Conservation (phyloP, 2,888 invertebrate species). For the Scaptomyza tumidula region DNA sequence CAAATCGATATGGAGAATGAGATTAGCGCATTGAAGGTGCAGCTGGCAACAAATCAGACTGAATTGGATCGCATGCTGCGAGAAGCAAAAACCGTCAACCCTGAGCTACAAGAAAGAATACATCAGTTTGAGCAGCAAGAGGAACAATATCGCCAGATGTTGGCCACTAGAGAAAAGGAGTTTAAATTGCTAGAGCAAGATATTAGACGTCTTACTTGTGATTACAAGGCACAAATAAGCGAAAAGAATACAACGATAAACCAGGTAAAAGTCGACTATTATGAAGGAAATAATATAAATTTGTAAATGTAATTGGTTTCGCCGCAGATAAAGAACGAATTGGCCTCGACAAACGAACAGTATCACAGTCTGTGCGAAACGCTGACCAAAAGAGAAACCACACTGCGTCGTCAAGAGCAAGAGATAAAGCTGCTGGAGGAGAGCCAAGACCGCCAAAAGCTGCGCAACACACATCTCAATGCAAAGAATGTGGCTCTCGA, state of each 20-base stretch:
- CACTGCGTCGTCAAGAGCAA: constrained; percentile 75
- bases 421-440: constrained; percentile 81
- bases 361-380: constrained; percentile 74
- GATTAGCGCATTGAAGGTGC: neutral
- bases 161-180: constrained; percentile 70
- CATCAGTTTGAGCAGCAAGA: constrained; percentile 72
- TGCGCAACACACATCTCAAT: constrained; percentile 77
- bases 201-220: constrained; percentile 64
- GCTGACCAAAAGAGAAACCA: constrained; percentile 74
- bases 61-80: constrained; percentile 23
- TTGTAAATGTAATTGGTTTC: neutral
- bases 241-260: constrained; percentile 65
- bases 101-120: constrained; percentile 57
- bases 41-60: constrained; percentile 9
- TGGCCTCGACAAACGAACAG: constrained; percentile 75
- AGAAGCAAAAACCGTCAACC: constrained; percentile 59
- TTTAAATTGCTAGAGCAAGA: constrained; percentile 76
- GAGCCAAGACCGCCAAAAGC: constrained; percentile 69
- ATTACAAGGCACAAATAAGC: constrained; percentile 71
- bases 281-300: neutral
- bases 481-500: constrained; percentile 77
- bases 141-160: constrained; percentile 66
- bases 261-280: constrained; percentile 32
- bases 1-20: neutral
- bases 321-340: constrained; percentile 72